phyloP scores from a whole-genome alignment of 2,113 vertebrate species.

The Oreocharis arfaki region DNA sequence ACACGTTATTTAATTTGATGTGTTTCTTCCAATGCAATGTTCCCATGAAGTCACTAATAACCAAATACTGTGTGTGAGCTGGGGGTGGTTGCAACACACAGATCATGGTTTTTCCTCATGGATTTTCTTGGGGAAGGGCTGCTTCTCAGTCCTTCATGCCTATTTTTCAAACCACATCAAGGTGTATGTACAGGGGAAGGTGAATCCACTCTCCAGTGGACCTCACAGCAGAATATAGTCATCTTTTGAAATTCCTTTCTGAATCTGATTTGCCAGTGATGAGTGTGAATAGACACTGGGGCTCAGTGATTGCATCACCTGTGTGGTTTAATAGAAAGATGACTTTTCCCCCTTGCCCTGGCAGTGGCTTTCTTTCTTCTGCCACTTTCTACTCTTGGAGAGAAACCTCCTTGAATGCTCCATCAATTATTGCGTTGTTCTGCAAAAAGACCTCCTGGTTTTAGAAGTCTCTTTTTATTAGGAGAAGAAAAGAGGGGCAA shows the following conservation, averaged over 20 bases:
- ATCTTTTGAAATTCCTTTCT: not conserved
- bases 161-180: not conserved
- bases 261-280: not conserved
- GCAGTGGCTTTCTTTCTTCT: not conserved
- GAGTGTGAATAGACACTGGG: not conserved
- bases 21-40: not conserved
- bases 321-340: not conserved
- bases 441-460: not conserved
- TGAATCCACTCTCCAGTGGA: not conserved
- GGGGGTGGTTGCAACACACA: not conserved
- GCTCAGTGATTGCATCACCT: not conserved
- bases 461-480: not conserved
- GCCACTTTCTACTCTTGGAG: not conserved
- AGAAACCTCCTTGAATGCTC: not conserved
- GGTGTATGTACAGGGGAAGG: not conserved
- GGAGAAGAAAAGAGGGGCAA: not conserved
- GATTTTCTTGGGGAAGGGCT: not conserved
- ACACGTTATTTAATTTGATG: not conserved
- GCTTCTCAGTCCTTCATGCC: not conserved
- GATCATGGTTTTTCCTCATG: rapidly evolving
- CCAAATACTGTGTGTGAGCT: not conserved
- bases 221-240: not conserved
- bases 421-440: not conserved
- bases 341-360: not conserved
- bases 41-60: not conserved